Evolutionary conservation across 2,888 invertebrate species (phyloP), one percentile per base, ranked within the genome.

Genomic region (Lasius fuliginosus): DNA sequence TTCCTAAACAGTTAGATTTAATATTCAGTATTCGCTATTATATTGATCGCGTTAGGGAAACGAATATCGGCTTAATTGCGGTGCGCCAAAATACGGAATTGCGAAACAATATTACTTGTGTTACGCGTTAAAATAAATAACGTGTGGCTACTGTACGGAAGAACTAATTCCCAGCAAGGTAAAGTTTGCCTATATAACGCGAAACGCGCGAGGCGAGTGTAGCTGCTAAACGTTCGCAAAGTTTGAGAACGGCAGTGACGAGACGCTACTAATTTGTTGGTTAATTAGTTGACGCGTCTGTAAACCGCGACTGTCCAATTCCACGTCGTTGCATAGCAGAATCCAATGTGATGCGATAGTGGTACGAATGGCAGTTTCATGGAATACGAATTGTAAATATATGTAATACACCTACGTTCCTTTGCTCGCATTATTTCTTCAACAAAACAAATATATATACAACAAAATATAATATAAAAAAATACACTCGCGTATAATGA

Each of bases 261-360:
- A 86, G 87, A 91, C 84, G 89, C 86, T 89, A 84, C 89, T 91
- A 91, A 90, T 91, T 91, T 88, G 89, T 90, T 88, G 81, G 88
- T 84, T 91, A 91, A 91, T 89, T 89, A 88, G 87, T 90, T 87
- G 82, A 86, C 86, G 83, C 84, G 75, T 64, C 85, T 85, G 85
- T 73, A 82, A 86, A 83, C 87, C 86, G 62, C 84, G 82, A 73
- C 53, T 81, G 83, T 73, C 71, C 79, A 69, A 79, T 82, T 82
- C 74, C 62, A 33, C 73, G 58, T 62, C 84, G 81, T 84, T 86
- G 84, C 77, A 76, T 86, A 64, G 36, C 36, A 46, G 60, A 71
- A 71, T 23, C 73, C 73, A 60, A 71, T 60, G 71, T 33, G 58
- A 46, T 27, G 18, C 79, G 71, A 79, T 71, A 73, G 73, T 30